These are phyloP conservation scores for Meta bourneti DNA, from an alignment of 2,888 invertebrate species.

Conservation along the genomic window DNA sequence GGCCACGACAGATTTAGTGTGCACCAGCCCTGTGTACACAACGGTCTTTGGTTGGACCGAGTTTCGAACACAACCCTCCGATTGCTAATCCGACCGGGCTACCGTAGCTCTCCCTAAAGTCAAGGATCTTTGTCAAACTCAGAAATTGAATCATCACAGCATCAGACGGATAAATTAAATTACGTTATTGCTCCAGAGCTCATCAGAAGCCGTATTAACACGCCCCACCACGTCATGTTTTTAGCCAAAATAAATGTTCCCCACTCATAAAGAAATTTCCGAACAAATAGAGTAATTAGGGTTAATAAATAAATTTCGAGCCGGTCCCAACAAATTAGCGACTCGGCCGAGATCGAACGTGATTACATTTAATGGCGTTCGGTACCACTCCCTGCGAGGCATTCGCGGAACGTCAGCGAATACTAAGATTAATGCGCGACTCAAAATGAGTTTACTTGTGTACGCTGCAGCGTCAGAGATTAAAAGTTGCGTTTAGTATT, in stretches of 20 bases:
- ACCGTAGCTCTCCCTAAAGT: too few species aligned
- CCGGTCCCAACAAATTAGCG: slow-evolving; percentile 39
- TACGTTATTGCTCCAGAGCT: background rate
- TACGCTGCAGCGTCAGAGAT: slow-evolving; percentile 35
- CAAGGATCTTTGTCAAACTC: too few species aligned
- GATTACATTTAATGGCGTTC: slow-evolving; percentile 56
- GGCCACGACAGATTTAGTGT: too few species aligned
- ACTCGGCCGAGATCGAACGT: slow-evolving; percentile 27
- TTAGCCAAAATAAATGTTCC: background rate
- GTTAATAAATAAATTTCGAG: slow-evolving; percentile 42
- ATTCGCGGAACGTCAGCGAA: slow-evolving; percentile 7
- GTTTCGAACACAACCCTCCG: too few species aligned
- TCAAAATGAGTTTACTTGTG: slow-evolving; percentile 54
- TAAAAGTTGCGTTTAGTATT: slow-evolving; percentile 64
- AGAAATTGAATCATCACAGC: background rate
- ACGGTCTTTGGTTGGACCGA: too few species aligned
- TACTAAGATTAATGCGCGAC: slow-evolving; percentile 34
- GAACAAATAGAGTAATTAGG: slow-evolving; percentile 43
- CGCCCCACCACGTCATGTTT: background rate
- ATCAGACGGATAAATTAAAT: background rate
- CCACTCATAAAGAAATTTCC: slow-evolving; percentile 1
- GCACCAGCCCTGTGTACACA: too few species aligned
- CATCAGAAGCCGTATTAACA: background rate
- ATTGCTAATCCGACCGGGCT: too few species aligned
- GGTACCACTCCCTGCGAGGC: background rate